Base-by-base conservation (phyloP, 2,113 vertebrate species). In the Dinomys branickii region DNA sequence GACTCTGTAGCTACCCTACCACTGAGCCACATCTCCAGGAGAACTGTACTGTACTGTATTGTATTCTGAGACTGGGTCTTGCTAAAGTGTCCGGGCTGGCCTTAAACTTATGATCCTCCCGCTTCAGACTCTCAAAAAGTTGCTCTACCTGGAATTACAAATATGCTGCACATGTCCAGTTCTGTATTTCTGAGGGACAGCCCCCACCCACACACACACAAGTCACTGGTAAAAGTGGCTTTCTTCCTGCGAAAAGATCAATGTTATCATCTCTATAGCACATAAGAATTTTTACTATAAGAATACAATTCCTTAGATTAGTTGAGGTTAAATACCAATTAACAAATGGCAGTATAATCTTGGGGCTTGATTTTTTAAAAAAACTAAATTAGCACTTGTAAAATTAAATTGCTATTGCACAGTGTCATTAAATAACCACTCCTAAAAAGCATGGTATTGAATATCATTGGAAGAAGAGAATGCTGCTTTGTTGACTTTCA, bases 161-260 rank as follows among this genome's bases (percentile, higher is more conserved):
- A 77, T 44, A 28, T 5, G 12, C 9, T 14, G 41, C 22, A 44
- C 41, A 77, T 5, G 41, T 47, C 10, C 26, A 47, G 73, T 24
- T 44, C 56, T 75, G 30, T 92, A 73, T 85, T 75, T 89, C 63
- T 77, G 16, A 71, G 77, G 41, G 59, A 77, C 65, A 0, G 4
- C 2, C 26, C 19, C 38, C 35, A 8, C 35, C 6, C 63, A 33
- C 3, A 1, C 63, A 33, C 3, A 1, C 65, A 50, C 13, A 65
- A 78, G 69, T 52, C 73, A 30, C 67, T 93, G 61, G 47, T 92
- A 47, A 81, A 95, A 87, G 59, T 81, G 67, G 47, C 56, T 90
- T 20, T 77, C 84, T 90, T 94, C 67, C 85, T 92, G 12, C 50
- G 61, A 84, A 90, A 84, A 92, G 58, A 69, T 54, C 44, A 52